These are phyloP conservation scores for Chaenodraco wilsoni DNA, from an alignment of 2,797 vertebrate genomes.

Conservation along the genomic window DNA sequence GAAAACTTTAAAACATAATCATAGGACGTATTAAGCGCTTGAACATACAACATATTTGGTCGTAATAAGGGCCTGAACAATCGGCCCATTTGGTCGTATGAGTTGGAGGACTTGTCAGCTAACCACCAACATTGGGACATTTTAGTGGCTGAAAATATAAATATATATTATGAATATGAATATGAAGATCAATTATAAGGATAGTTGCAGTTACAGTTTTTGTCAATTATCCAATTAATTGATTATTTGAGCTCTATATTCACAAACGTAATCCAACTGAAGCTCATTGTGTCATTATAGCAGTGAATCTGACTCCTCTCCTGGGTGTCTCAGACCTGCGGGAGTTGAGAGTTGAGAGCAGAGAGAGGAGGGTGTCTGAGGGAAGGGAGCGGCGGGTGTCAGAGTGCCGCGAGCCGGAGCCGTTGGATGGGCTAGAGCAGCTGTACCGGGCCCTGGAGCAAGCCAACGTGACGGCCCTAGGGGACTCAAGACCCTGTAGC, in stretches of 20 bases:
- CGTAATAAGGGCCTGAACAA: too few relatives aligned
- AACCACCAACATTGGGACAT: neutral
- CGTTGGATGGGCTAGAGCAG: constrained; percentile 86
- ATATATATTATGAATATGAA: neutral
- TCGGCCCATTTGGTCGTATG: too few relatives aligned
- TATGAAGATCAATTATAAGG: neutral
- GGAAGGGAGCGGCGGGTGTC: constrained; percentile 76
- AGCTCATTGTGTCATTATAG: neutral
- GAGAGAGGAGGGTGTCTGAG: constrained; percentile 79
- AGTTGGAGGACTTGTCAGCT: neutral
- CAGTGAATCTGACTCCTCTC: constrained; percentile 29
- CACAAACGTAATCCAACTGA: neutral
- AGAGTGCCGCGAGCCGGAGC: constrained; percentile 79
- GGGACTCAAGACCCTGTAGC: constrained; percentile 88
- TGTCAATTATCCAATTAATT: too few relatives aligned
- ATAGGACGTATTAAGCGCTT: too few relatives aligned
- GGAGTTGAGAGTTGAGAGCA: constrained; percentile 76
- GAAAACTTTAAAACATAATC: too few relatives aligned
- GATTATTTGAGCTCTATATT: neutral
- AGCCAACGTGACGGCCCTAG: constrained; percentile 86
- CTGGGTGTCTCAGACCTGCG: constrained; percentile 66
- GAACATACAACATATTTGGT: too few relatives aligned
- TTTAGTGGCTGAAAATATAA: neutral
- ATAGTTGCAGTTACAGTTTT: too few relatives aligned
- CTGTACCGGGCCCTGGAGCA: constrained; percentile 88